phyloP scores from a whole-genome alignment of 2,888 invertebrate species.

The Acleris holmiana region DNA sequence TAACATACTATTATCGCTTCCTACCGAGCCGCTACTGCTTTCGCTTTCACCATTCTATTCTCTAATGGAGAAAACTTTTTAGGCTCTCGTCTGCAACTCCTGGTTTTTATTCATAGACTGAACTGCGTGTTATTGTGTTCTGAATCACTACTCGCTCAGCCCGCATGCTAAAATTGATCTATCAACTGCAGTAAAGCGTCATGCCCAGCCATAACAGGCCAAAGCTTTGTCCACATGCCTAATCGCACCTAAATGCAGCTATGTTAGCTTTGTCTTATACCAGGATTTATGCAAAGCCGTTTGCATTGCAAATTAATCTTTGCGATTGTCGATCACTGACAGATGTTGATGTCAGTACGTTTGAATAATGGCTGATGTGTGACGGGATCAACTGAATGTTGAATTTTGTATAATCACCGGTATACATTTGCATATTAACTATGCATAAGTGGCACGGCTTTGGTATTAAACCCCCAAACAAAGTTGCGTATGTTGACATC shows the following conservation, averaged over 20 bases:
- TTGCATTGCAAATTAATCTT: constrained; percentile 68
- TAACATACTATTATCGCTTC: too few species aligned
- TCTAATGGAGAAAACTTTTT: too few species aligned
- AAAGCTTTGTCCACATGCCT: constrained; percentile 1
- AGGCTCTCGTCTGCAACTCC: too few species aligned
- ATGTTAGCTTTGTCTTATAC: constrained; percentile 54
- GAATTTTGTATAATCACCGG: constrained; percentile 3
- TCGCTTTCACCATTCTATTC: too few species aligned
- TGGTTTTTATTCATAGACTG: too few species aligned
- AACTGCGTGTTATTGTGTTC: too few species aligned
- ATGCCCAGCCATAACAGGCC: background rate
- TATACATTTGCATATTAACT: constrained; percentile 3
- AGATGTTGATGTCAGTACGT: constrained; percentile 66
- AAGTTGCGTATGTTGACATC: too few species aligned
- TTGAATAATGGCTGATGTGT: constrained; percentile 61
- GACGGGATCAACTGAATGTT: constrained; percentile 40
- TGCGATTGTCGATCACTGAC: constrained; percentile 63
- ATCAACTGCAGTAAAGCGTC: background rate
- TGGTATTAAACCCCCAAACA: background rate
- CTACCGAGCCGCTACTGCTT: too few species aligned
- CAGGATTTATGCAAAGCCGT: constrained; percentile 64
- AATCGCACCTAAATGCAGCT: constrained; percentile 6
- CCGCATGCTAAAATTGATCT: too few species aligned
- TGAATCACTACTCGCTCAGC: too few species aligned
- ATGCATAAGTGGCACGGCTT: background rate